A percentile compares a stretch with the other conserved stretches of the same genome.
These are phyloP conservation scores for Limnephilus marmoratus DNA, from an alignment of 2,888 invertebrate genomes.

Conservation along the genomic window DNA sequence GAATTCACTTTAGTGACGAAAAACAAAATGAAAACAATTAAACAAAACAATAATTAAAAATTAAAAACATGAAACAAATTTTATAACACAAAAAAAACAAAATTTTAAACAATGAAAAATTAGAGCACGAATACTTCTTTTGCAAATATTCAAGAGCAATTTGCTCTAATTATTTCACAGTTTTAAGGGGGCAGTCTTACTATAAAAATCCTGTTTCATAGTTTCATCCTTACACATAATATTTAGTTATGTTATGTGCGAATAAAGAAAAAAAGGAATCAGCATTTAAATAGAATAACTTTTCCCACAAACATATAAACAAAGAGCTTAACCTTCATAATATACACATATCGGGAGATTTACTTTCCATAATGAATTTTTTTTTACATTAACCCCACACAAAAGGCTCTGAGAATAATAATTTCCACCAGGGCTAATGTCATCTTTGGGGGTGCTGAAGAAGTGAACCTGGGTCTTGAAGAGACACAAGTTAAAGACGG, in stretches of 20 bases:
- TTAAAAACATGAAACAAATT: not conserved
- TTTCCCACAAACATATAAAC: not conserved
- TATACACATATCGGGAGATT: not conserved
- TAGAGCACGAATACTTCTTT: not conserved
- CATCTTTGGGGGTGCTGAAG: too few species aligned
- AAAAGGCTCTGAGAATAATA: too few species aligned
- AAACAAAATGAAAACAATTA: slow-evolving; percentile 31
- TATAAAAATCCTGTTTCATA: not conserved
- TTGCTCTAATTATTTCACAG: not conserved
- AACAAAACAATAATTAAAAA: slow-evolving; percentile 25
- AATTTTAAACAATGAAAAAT: not conserved
- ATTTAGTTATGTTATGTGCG: not conserved
- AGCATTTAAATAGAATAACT: not conserved
- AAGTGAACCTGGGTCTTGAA: too few species aligned
- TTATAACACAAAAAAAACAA: not conserved
- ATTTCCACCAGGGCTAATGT: too few species aligned
- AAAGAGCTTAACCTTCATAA: not conserved
- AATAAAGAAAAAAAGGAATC: not conserved
- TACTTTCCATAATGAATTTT: too few species aligned
- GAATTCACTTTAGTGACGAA: not conserved
- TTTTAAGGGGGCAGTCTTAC: not conserved
- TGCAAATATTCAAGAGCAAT: not conserved
- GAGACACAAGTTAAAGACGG: too few species aligned
- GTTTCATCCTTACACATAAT: not conserved
- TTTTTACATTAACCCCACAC: too few species aligned